These are phyloP conservation scores for Micropoecilia bifurca DNA, from an alignment of 2,797 vertebrate genomes.

Conservation along the genomic window DNA sequence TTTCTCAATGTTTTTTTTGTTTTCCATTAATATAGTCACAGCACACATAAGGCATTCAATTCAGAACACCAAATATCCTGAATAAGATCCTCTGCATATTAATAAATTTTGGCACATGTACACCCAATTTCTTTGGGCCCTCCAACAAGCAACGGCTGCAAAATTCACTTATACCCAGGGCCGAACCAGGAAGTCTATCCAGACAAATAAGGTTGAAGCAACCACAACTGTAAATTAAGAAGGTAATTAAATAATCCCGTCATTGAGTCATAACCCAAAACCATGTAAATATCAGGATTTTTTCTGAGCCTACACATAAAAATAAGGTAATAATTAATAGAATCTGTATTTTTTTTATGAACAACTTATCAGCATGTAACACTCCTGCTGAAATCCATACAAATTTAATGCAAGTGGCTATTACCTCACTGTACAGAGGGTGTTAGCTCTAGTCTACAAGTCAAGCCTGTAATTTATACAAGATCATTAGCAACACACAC, in stretches of 20 bases:
- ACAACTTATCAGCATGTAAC: neutral
- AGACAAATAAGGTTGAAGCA: neutral
- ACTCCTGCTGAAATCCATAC: neutral
- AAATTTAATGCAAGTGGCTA: neutral
- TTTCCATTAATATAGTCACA: too few species aligned
- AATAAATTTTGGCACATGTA: neutral
- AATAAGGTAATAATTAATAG: neutral
- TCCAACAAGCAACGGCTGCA: neutral
- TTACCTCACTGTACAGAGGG: slow-evolving; percentile 32
- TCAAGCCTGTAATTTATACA: slow-evolving; percentile 66
- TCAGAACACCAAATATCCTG: neutral
- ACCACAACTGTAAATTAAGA: neutral
- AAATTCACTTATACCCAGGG: neutral
- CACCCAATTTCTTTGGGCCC: neutral
- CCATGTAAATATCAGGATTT: neutral
- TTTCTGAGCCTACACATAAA: neutral
- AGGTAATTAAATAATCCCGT: neutral
- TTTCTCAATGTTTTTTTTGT: neutral
- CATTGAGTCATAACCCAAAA: neutral
- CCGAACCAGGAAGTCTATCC: neutral
- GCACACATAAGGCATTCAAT: neutral
- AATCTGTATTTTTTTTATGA: neutral
- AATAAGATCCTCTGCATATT: neutral
- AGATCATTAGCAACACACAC: slow-evolving; percentile 54
- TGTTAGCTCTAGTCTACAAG: slow-evolving; percentile 39